phyloP scores from a whole-genome alignment of 1,140 invertebrate species.

The Drosophila prosaltans region DNA sequence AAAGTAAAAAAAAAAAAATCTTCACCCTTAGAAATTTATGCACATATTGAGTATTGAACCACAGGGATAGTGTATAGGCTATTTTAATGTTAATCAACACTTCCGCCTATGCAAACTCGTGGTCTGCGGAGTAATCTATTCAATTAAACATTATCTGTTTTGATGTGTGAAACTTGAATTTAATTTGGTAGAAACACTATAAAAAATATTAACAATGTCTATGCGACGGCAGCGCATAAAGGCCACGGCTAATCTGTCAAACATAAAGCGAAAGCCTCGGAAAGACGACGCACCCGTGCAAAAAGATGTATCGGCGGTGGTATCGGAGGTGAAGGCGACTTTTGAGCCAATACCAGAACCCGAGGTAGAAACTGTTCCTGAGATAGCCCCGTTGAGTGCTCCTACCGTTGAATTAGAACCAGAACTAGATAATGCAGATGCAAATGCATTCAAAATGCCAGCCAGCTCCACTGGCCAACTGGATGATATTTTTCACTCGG shows the following conservation, averaged over 20 bases:
- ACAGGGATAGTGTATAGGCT: background rate
- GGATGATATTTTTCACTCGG: conserved; percentile 69
- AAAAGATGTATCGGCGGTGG: conserved; percentile 14
- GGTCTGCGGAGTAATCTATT: conserved; percentile 33
- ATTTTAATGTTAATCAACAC: conserved; percentile 32
- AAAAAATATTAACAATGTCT: conserved; percentile 56
- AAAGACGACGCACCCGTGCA: conserved; percentile 46
- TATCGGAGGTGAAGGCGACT: conserved; percentile 21
- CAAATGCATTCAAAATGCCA: conserved; percentile 68
- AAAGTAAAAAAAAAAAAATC: too few relatives aligned
- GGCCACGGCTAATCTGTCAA: conserved; percentile 82
- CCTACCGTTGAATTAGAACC: conserved; percentile 31
- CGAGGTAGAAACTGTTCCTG: conserved; percentile 3
- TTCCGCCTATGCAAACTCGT: conserved; percentile 36
- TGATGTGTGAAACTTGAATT: conserved; percentile 52
- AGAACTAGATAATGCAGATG: conserved; percentile 35
- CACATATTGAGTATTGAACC: too few relatives aligned
- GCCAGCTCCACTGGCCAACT: conserved; percentile 39
- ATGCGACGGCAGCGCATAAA: conserved; percentile 84
- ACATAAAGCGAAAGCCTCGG: conserved; percentile 69
- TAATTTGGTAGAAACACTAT: conserved; percentile 19
- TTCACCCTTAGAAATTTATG: too few relatives aligned
- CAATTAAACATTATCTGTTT: conserved; percentile 31
- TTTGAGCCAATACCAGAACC: background rate
- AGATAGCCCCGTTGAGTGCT: conserved; percentile 5